A percentile compares a stretch with the other conserved stretches of the same genome.
Conservation (phyloP, 2,113 vertebrate genomes). For the Accipiter virgatus region DNA sequence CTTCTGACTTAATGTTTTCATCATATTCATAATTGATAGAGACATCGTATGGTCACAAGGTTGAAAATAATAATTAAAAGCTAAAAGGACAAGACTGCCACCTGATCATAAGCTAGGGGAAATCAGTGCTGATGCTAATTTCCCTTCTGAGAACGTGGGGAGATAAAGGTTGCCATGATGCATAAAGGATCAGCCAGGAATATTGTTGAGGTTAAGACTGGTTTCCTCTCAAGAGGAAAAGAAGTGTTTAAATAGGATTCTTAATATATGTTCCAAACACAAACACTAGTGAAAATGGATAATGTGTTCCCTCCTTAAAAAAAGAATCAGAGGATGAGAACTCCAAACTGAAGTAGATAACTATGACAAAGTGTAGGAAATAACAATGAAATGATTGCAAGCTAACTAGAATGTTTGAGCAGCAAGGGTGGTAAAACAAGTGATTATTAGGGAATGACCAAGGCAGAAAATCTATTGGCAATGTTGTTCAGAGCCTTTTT, state of each 20-base stretch:
- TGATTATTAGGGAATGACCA: background rate
- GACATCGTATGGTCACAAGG: background rate
- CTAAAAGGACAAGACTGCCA: background rate
- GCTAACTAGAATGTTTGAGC: background rate
- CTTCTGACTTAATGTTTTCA: background rate
- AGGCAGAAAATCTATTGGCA: background rate
- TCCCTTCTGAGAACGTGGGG: background rate
- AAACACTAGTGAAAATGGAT: background rate
- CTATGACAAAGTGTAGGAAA: background rate
- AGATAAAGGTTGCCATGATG: background rate
- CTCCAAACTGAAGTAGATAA: background rate
- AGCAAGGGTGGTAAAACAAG: background rate
- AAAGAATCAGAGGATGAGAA: background rate
- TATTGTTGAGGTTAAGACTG: background rate
- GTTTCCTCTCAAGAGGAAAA: background rate
- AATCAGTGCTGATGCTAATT: background rate
- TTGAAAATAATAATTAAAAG: background rate
- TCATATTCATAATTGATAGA: background rate
- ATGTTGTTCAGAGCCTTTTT: background rate
- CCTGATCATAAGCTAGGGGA: background rate
- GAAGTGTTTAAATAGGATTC: background rate
- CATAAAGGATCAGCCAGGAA: background rate
- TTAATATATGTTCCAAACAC: background rate
- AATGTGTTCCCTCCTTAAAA: background rate
- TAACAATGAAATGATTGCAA: background rate